Evolutionary conservation across 2,113 vertebrate genomes (phyloP).

Genomic region (Amphiprion ocellaris): DNA sequence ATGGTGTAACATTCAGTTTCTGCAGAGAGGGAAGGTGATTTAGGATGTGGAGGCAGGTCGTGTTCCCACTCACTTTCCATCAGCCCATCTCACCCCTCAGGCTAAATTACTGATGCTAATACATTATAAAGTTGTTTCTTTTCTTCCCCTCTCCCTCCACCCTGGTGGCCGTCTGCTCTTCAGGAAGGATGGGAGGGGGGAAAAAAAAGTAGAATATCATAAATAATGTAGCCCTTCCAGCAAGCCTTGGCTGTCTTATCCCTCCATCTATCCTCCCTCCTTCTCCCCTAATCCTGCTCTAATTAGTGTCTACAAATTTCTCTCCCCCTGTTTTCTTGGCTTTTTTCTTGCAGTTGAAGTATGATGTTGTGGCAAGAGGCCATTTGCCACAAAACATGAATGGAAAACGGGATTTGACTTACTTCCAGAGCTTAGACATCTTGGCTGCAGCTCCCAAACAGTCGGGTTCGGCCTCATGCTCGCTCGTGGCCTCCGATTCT

Average conservation of each 20-base stretch:
- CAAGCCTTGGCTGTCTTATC: constrained; percentile 45
- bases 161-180: constrained; percentile 49
- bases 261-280: constrained; percentile 51
- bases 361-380: constrained; percentile 58
- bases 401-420: constrained; percentile 58
- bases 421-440: constrained; percentile 48
- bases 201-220: constrained; percentile 64
- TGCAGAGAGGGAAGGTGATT: constrained; percentile 45
- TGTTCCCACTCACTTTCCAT: constrained; percentile 46
- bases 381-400: constrained; percentile 55
- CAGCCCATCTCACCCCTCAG: constrained; percentile 46
- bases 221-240: constrained; percentile 75
- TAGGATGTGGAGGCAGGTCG: constrained; percentile 21
- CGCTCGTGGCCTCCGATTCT: constrained; percentile 28
- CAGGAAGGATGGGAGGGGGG: constrained; percentile 31
- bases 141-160: constrained; percentile 30
- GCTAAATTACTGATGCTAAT: constrained; percentile 72
- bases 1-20: not conserved
- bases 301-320: constrained; percentile 83
- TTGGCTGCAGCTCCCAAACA: constrained; percentile 59
- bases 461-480: constrained; percentile 18
- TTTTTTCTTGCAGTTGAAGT: constrained; percentile 49
- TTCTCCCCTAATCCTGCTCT: constrained; percentile 40
- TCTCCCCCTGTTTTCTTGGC: constrained; percentile 54
- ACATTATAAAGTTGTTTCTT: constrained; percentile 69